These are phyloP conservation scores for Epistrophe grossulariae DNA, from an alignment of 2,888 invertebrate species.

Conservation along the genomic window DNA sequence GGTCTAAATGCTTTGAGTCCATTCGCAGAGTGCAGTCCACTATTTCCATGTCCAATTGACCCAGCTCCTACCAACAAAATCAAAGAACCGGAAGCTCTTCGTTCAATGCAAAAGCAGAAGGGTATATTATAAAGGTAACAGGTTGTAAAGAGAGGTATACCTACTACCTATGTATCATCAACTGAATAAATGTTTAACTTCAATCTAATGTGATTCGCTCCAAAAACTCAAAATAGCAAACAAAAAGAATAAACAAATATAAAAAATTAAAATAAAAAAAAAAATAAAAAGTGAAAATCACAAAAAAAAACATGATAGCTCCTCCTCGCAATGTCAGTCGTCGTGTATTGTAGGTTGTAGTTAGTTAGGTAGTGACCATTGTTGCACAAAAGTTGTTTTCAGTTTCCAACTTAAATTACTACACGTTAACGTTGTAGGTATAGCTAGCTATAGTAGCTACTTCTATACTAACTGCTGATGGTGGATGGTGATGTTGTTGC, in stretches of 20 bases:
- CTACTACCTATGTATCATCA: slow-evolving; percentile 1
- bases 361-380: slow-evolving; percentile 56
- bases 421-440: slow-evolving; percentile 41
- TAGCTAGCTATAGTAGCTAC: slow-evolving; percentile 33
- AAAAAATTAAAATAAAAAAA: slow-evolving; percentile 16
- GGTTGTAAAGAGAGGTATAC: not conserved
- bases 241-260: slow-evolving; percentile 31
- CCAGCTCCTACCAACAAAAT: slow-evolving; percentile 27
- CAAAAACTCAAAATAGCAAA: slow-evolving; percentile 64
- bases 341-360: slow-evolving; percentile 26
- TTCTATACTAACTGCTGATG: not conserved
- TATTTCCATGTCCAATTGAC: slow-evolving; percentile 46
- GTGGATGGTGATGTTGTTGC: slow-evolving; percentile 4
- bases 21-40: not conserved
- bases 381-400: slow-evolving; percentile 70
- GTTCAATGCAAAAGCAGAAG: slow-evolving; percentile 45
- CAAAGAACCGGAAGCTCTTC: slow-evolving; percentile 56
- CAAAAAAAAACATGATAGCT: slow-evolving; percentile 30
- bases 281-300: slow-evolving; percentile 57
- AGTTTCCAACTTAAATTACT: slow-evolving; percentile 54
- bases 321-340: slow-evolving; percentile 51
- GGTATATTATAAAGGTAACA: not conserved
- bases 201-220: slow-evolving; percentile 64
- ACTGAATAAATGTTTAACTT: slow-evolving; percentile 49
- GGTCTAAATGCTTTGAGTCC: not conserved